A percentile compares a stretch with the other conserved stretches of the same genome.
Conservation (phyloP, 1,140 invertebrate species). For the Leptopilina clavipes region DNA sequence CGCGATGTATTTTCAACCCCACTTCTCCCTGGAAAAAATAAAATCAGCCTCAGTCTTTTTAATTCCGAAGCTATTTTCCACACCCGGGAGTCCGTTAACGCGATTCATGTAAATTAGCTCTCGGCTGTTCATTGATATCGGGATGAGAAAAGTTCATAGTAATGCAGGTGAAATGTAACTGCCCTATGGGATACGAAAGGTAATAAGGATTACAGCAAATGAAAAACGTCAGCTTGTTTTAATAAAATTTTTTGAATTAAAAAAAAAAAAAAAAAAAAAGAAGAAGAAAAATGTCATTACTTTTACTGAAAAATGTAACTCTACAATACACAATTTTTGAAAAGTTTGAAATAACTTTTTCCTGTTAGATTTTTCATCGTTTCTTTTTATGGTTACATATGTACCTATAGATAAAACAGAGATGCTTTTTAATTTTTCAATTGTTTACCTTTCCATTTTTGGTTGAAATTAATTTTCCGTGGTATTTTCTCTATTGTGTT, state of each 20-base stretch:
- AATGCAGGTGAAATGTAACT: not conserved
- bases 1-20: not conserved
- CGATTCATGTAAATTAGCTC: conserved; percentile 16
- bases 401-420: no score
- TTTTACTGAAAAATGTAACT: no score
- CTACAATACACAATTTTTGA: no score
- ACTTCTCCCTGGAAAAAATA: not conserved
- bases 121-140: conserved; percentile 15
- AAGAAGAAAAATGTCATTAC: no score
- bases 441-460: no score
- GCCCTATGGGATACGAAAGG: not conserved
- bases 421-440: no score
- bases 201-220: conserved; percentile 16
- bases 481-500: no score
- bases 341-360: no score
- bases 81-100: conserved; percentile 7
- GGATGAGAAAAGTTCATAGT: not conserved
- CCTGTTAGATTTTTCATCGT: no score
- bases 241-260: not conserved
- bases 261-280: no score
- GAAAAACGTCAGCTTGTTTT: not conserved
- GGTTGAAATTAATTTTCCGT: no score
- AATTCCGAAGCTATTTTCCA: conserved; percentile 13
- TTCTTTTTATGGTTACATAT: no score
- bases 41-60: not conserved